phyloP scores from a whole-genome alignment of 2,113 vertebrate genomes.

The Actinemys pallida region DNA sequence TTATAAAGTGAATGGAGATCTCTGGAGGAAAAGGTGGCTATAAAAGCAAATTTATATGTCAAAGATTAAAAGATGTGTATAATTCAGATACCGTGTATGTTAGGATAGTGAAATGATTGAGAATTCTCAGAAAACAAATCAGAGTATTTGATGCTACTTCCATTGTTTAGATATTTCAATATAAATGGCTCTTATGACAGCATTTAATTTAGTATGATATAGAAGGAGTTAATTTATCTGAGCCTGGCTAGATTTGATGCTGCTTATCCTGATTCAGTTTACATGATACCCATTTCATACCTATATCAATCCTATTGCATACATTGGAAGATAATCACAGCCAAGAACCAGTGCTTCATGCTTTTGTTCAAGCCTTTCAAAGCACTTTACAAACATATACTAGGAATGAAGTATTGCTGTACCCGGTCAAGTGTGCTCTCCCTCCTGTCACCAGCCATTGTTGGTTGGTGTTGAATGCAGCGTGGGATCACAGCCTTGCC shows the following conservation, averaged over 20 bases:
- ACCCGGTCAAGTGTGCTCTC: fast-evolving
- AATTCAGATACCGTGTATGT: constrained; percentile 16
- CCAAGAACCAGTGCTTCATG: neutral
- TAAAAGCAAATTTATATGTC: neutral
- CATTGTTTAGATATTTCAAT: constrained; percentile 13
- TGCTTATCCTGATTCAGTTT: neutral
- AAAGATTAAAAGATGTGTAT: neutral
- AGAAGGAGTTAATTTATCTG: neutral
- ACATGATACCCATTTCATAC: neutral
- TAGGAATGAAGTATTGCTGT: neutral
- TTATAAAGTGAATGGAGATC: neutral
- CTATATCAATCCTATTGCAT: neutral
- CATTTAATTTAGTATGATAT: neutral
- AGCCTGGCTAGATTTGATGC: neutral
- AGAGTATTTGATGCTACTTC: neutral
- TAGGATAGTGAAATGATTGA: constrained; percentile 43
- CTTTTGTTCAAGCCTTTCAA: neutral
- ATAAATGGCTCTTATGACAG: neutral
- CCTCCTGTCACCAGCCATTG: neutral
- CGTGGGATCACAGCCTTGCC: fast-evolving
- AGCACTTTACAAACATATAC: neutral
- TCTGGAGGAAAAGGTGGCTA: constrained; percentile 6
- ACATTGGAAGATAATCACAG: constrained; percentile 4
- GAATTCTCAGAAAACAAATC: constrained; percentile 26
- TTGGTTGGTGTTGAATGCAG: fast-evolving